Percentiles rank a stretch among this genome's conserved stretches.
Conservation (phyloP, 2,888 invertebrate species). For the Apotomis turbidana region DNA sequence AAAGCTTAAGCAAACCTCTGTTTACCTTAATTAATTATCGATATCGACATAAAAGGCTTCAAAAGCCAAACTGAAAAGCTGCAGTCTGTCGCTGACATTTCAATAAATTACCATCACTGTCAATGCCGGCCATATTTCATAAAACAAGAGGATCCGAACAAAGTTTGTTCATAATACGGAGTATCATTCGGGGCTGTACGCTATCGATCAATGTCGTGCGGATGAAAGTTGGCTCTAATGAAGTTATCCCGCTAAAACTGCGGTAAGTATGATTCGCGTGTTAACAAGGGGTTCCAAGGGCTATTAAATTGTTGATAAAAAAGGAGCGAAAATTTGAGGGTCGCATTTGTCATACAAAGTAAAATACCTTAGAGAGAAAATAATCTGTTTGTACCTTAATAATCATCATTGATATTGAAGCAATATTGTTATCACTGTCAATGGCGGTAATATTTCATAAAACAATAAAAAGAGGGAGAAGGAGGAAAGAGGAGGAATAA, state of each 20-base stretch:
- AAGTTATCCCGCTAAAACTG: constrained; percentile 54
- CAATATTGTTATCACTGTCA: too few relatives aligned
- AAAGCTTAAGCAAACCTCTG: constrained; percentile 6
- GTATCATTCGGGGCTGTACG: constrained; percentile 41
- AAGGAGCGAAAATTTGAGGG: too few relatives aligned
- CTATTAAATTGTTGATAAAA: not conserved
- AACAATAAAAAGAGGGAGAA: too few relatives aligned
- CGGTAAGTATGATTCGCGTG: constrained; percentile 14
- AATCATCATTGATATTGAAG: too few relatives aligned
- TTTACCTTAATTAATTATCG: constrained; percentile 30
- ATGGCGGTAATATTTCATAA: too few relatives aligned
- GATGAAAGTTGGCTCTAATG: constrained; percentile 55
- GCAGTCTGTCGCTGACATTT: constrained; percentile 65
- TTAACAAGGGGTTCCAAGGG: constrained; percentile 8
- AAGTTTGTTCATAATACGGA: constrained; percentile 55
- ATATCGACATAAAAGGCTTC: constrained; percentile 28
- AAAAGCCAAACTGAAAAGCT: constrained; percentile 46
- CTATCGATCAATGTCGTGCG: constrained; percentile 59
- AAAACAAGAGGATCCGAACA: constrained; percentile 68
- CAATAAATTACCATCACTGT: constrained; percentile 75
- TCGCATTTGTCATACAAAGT: too few relatives aligned
- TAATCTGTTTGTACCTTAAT: too few relatives aligned
- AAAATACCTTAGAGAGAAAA: too few relatives aligned
- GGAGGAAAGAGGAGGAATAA: too few relatives aligned
- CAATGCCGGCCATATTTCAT: constrained; percentile 76